Percentiles rank a stretch among this genome's conserved stretches.
These are phyloP conservation scores for Thera britannica DNA, from an alignment of 2,888 invertebrate genomes.

Conservation along the genomic window DNA sequence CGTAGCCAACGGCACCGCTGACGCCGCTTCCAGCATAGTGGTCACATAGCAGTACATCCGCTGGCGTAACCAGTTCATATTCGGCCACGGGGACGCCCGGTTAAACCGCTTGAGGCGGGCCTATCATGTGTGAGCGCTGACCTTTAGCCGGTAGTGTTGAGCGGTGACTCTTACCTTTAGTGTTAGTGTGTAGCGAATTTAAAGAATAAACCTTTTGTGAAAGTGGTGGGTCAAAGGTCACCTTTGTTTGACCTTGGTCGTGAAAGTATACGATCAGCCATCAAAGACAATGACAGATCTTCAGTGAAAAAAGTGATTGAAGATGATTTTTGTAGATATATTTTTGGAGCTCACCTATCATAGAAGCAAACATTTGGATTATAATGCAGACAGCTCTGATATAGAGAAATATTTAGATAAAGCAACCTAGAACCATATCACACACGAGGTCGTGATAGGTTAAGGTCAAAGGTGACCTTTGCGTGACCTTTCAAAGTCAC, in stretches of 20 bases:
- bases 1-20: constrained; percentile 45
- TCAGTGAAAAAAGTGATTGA: not conserved
- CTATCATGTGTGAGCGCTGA: constrained; percentile 18
- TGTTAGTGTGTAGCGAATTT: constrained; percentile 4
- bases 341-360: not conserved
- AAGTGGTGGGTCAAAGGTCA: constrained; percentile 1
- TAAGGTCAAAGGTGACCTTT: constrained; percentile 16
- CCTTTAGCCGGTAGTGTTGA: too few species aligned
- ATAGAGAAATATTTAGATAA: not conserved
- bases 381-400: not conserved
- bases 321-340: not conserved
- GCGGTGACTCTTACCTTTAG: not conserved
- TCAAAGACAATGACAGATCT: too few species aligned
- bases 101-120: constrained; percentile 34
- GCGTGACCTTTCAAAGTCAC: constrained; percentile 12
- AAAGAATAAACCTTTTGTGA: too few species aligned
- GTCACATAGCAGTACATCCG: constrained; percentile 79
- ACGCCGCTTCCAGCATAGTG: constrained; percentile 66
- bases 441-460: not conserved
- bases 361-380: not conserved
- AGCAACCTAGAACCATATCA: not conserved
- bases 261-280: not conserved
- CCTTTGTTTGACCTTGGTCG: not conserved
- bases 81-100: constrained; percentile 62
- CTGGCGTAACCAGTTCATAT: constrained; percentile 77